Percentiles rank a stretch among this genome's conserved stretches.
Evolutionary conservation across 2,113 vertebrate species (phyloP).

Genomic region (Engystomops pustulosus): DNA sequence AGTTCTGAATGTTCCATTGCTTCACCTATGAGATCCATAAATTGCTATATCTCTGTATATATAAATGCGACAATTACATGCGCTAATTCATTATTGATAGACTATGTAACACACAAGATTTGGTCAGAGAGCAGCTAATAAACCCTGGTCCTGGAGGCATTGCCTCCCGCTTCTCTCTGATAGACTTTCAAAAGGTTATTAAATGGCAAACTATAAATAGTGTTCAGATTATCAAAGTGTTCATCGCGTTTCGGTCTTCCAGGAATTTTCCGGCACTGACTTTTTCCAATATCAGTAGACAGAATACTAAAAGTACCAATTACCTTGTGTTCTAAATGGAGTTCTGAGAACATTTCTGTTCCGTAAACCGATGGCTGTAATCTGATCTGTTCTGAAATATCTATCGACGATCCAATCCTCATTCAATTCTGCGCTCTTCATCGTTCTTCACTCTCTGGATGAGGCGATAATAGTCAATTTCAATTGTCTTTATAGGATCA

Average conservation of each 20-base stretch:
- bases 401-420: background rate
- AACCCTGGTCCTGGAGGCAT: constrained; percentile 26
- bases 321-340: background rate
- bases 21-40: background rate
- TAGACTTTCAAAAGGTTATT: constrained; percentile 35
- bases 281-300: background rate
- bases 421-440: background rate
- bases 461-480: background rate
- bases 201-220: constrained; percentile 42
- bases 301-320: constrained; percentile 20
- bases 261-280: constrained; percentile 13
- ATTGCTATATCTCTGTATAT: background rate
- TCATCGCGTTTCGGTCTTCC: background rate
- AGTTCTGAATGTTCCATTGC: background rate
- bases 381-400: background rate
- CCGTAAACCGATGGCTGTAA: background rate
- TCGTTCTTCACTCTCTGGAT: background rate
- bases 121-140: constrained; percentile 48
- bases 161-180: constrained; percentile 2
- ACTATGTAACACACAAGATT: background rate
- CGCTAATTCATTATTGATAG: constrained; percentile 50
- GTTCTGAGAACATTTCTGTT: constrained; percentile 5
- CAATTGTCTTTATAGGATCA: background rate
- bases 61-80: constrained; percentile 10
- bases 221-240: constrained; percentile 22